A percentile compares a stretch with the other conserved stretches of the same genome.
phyloP scores from a whole-genome alignment of 2,113 vertebrate species.

The Epinephelus fuscoguttatus region DNA sequence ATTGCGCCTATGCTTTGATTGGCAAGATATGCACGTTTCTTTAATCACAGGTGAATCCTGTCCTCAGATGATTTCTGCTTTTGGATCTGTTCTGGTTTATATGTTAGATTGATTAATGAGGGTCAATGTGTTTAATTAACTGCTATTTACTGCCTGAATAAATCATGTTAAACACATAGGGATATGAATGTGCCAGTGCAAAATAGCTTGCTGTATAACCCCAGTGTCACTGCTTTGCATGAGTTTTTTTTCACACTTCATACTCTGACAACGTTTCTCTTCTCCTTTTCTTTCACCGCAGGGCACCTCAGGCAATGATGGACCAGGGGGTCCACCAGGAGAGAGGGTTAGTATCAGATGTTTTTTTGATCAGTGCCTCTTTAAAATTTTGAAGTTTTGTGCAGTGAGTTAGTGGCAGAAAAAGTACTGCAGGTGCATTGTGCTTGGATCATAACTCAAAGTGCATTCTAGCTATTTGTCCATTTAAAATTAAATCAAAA shows the following conservation, averaged over 20 bases:
- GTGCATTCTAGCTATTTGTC: constrained; percentile 7
- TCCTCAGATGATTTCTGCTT: too few relatives aligned
- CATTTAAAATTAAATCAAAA: background rate
- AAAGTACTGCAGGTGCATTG: background rate
- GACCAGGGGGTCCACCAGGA: constrained; percentile 93
- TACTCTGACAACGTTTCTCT: constrained; percentile 22
- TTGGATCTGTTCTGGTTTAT: too few relatives aligned
- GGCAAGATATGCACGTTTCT: too few relatives aligned
- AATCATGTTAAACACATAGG: background rate
- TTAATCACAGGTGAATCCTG: too few relatives aligned
- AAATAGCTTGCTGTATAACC: constrained; percentile 1
- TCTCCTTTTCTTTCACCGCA: constrained; percentile 67
- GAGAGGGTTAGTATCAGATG: constrained; percentile 90
- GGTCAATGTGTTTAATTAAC: too few relatives aligned
- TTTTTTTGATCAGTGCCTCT: constrained; percentile 36
- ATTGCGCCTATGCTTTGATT: too few relatives aligned
- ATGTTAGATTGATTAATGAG: too few relatives aligned
- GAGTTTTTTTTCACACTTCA: constrained; percentile 21
- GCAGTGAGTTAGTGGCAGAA: constrained; percentile 4
- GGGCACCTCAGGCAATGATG: constrained; percentile 96
- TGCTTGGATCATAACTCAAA: constrained; percentile 4
- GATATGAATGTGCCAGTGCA: background rate
- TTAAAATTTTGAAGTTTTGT: background rate
- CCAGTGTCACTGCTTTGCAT: constrained; percentile 1
- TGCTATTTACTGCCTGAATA: too few relatives aligned